Conservation (phyloP, 2,888 invertebrate genomes). For the Beris morrisii region DNA sequence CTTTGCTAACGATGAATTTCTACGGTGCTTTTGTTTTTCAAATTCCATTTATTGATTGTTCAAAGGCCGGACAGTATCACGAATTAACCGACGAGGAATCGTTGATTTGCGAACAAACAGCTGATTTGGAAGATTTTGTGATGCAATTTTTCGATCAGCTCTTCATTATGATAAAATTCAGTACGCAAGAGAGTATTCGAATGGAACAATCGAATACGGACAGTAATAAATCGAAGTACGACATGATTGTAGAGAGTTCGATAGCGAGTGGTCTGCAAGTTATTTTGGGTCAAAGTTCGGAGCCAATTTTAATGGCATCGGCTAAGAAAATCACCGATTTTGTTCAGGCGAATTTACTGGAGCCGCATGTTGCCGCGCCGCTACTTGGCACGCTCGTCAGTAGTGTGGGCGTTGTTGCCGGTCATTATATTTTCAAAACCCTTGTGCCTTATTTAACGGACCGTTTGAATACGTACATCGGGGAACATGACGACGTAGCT, state of each 20-base stretch:
- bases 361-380: conserved; percentile 80
- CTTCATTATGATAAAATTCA: conserved; percentile 71
- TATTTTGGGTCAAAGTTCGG: conserved; percentile 74
- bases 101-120: conserved; percentile 75
- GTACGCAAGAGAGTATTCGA: conserved; percentile 68
- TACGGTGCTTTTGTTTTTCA: conserved; percentile 75
- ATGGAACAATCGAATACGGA: conserved; percentile 65
- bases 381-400: conserved; percentile 74
- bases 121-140: conserved; percentile 87
- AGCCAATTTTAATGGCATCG: conserved; percentile 65
- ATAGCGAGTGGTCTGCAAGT: conserved; percentile 68
- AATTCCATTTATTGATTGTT: conserved; percentile 84
- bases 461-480: conserved; percentile 63
- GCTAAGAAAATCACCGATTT: conserved; percentile 75
- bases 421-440: conserved; percentile 69
- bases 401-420: conserved; percentile 66
- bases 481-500: conserved; percentile 66
- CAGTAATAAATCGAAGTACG: conserved; percentile 67
- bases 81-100: conserved; percentile 79
- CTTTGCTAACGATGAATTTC: conserved; percentile 75
- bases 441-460: conserved; percentile 74
- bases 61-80: conserved; percentile 69
- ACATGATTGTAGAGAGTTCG: conserved; percentile 71
- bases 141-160: conserved; percentile 80
- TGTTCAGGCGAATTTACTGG: conserved; percentile 74